These are phyloP conservation scores for Cyprinodon tularosa DNA, from an alignment of 2,113 vertebrate genomes.

Conservation along the genomic window DNA sequence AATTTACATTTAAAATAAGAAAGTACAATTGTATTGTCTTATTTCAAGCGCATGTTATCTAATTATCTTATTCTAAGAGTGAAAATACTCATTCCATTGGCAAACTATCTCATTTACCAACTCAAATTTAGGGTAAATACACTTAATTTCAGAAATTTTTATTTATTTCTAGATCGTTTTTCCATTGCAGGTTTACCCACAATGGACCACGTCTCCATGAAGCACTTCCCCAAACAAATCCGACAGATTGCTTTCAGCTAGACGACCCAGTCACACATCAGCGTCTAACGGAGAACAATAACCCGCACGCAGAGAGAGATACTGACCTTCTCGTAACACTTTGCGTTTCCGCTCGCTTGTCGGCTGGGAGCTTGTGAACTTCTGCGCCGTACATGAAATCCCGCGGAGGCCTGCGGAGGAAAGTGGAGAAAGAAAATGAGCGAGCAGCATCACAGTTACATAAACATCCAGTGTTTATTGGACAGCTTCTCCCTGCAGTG, in stretches of 20 bases:
- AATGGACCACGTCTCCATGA: neutral
- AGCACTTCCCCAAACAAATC: too few relatives aligned
- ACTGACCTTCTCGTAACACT: neutral
- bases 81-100: too few relatives aligned
- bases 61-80: too few relatives aligned
- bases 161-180: too few relatives aligned
- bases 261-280: neutral
- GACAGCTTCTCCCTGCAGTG: neutral
- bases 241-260: neutral
- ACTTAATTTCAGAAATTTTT: too few relatives aligned
- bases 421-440: neutral
- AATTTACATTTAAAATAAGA: too few relatives aligned
- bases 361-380: neutral
- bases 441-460: neutral
- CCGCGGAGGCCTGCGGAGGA: neutral
- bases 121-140: too few relatives aligned
- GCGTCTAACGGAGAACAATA: too few relatives aligned
- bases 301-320: neutral
- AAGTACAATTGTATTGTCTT: too few relatives aligned
- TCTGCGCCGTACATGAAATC: neutral
- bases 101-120: too few relatives aligned
- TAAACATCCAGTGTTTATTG: neutral
- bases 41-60: too few relatives aligned
- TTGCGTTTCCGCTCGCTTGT: neutral
- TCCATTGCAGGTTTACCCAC: neutral